These are phyloP conservation scores for Narcine bancroftii DNA, from an alignment of 2,113 vertebrate species.

Conservation along the genomic window DNA sequence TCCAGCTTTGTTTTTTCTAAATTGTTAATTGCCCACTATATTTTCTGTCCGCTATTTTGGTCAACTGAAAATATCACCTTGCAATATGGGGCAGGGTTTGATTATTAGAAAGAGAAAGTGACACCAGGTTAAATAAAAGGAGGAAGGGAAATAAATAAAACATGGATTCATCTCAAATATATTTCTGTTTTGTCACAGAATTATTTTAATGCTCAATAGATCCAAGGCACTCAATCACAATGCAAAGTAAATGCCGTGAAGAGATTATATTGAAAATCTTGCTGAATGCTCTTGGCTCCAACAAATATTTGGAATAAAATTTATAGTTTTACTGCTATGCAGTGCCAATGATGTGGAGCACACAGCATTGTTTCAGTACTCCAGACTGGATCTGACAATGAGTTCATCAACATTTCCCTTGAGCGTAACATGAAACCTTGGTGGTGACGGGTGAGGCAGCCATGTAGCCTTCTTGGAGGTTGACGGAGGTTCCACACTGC, in stretches of 20 bases:
- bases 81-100: neutral
- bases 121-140: neutral
- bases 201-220: neutral
- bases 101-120: neutral
- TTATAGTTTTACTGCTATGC: neutral
- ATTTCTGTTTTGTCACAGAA: neutral
- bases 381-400: neutral
- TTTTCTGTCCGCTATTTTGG: neutral
- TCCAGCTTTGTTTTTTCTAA: too few relatives aligned
- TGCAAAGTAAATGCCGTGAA: neutral
- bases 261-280: neutral
- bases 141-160: neutral
- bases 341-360: neutral
- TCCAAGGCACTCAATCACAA: conserved; percentile 13
- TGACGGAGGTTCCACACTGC: neutral
- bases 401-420: neutral
- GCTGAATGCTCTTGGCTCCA: neutral
- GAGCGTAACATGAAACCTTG: neutral
- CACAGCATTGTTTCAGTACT: neutral
- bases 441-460: neutral
- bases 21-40: neutral
- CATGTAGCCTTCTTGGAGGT: neutral
- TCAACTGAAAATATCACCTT: neutral
- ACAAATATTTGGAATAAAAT: neutral
- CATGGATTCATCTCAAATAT: neutral